A percentile compares a stretch with the other conserved stretches of the same genome.
These are phyloP conservation scores for Asarcornis scutulata DNA, from an alignment of 2,113 vertebrate species.

Conservation along the genomic window DNA sequence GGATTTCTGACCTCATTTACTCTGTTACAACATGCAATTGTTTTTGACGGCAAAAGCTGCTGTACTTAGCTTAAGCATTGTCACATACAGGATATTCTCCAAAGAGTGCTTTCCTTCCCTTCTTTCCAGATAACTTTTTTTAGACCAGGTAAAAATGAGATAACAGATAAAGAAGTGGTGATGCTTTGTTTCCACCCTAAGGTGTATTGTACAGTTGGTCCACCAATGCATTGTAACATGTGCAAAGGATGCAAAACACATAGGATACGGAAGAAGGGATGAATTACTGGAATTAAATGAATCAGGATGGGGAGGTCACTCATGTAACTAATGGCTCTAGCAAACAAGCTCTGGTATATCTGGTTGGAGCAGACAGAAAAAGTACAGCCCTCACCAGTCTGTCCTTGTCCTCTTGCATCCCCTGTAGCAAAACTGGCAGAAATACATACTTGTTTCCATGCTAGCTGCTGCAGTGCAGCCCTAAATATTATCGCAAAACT, in stretches of 20 bases:
- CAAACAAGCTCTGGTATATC: neutral
- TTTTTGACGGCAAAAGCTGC: neutral
- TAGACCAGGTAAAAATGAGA: neutral
- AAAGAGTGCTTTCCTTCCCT: neutral
- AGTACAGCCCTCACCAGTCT: neutral
- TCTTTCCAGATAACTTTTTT: neutral
- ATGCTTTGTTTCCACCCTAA: fast-evolving
- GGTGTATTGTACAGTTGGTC: neutral
- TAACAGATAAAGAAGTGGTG: neutral
- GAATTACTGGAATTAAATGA: neutral
- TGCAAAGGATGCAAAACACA: neutral
- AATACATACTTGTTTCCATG: neutral
- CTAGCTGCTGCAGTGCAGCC: neutral
- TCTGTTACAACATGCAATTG: neutral
- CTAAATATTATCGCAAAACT: neutral
- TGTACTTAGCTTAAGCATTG: neutral
- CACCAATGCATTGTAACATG: neutral
- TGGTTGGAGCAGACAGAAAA: neutral
- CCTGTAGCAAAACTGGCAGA: neutral
- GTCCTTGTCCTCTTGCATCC: neutral
- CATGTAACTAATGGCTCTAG: neutral
- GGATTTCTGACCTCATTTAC: neutral
- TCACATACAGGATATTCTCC: neutral
- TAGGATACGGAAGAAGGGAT: neutral
- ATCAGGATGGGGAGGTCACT: neutral